Conservation (phyloP, 2,888 invertebrate species). For the Barypeithes pellucidus region DNA sequence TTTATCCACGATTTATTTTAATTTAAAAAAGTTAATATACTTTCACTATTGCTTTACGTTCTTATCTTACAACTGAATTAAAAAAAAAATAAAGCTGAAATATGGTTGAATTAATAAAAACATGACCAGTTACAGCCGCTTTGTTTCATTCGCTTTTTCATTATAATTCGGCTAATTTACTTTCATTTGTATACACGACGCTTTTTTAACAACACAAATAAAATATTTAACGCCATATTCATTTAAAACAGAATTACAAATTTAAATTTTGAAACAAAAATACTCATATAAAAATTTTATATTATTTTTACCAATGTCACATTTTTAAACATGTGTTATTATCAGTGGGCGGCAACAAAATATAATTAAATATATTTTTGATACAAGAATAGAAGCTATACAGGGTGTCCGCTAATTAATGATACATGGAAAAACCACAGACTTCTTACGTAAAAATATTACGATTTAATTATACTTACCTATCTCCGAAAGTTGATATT, state of each 20-base stretch:
- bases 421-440: too few species aligned
- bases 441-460: too few species aligned
- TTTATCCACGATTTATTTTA: too few species aligned
- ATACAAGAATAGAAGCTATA: too few species aligned
- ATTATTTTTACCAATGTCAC: neutral
- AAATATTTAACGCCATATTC: conserved; percentile 1
- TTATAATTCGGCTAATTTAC: neutral
- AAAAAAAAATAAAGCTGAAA: neutral
- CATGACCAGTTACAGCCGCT: neutral
- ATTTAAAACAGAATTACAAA: conserved; percentile 4
- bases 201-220: neutral
- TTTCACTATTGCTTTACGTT: too few species aligned
- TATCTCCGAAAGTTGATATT: too few species aligned
- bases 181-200: neutral
- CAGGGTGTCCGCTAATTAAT: too few species aligned
- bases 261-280: conserved; percentile 5
- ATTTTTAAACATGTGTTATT: neutral
- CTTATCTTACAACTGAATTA: too few species aligned
- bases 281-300: neutral
- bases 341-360: neutral
- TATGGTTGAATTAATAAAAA: neutral
- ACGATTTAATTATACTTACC: too few species aligned
- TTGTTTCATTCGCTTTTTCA: conserved; percentile 1
- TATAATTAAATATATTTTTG: neutral
- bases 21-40: too few species aligned